A percentile compares a stretch with the other conserved stretches of the same genome.
Evolutionary conservation across 2,113 vertebrate genomes (phyloP).

Genomic region (Struthidea cinerea): DNA sequence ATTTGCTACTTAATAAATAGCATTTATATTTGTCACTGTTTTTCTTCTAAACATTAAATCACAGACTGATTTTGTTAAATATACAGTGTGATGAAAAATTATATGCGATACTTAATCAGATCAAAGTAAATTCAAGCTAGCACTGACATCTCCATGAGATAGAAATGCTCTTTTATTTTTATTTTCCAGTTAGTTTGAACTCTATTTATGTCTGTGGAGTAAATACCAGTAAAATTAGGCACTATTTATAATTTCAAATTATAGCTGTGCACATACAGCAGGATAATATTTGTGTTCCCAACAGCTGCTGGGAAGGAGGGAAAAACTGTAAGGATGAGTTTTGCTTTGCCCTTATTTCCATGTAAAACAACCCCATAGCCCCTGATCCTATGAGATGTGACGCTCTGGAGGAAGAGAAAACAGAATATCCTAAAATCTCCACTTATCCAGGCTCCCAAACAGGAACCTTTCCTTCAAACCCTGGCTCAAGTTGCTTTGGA

Average conservation of each 20-base stretch:
- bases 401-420: background rate
- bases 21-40: background rate
- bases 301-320: background rate
- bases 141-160: background rate
- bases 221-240: constrained; percentile 4
- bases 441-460: background rate
- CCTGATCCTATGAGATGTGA: no score
- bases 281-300: background rate
- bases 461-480: background rate
- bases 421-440: background rate
- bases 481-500: background rate
- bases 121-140: background rate
- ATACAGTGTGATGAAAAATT: background rate
- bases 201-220: background rate
- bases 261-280: background rate
- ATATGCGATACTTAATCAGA: background rate
- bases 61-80: background rate
- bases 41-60: background rate
- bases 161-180: background rate
- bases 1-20: background rate
- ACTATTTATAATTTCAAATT: background rate
- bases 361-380: background rate
- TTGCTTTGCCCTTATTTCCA: background rate
- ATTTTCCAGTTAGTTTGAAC: background rate
- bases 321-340: background rate